Conservation (phyloP, 1,140 invertebrate genomes). For the Drosophila mauritiana region DNA sequence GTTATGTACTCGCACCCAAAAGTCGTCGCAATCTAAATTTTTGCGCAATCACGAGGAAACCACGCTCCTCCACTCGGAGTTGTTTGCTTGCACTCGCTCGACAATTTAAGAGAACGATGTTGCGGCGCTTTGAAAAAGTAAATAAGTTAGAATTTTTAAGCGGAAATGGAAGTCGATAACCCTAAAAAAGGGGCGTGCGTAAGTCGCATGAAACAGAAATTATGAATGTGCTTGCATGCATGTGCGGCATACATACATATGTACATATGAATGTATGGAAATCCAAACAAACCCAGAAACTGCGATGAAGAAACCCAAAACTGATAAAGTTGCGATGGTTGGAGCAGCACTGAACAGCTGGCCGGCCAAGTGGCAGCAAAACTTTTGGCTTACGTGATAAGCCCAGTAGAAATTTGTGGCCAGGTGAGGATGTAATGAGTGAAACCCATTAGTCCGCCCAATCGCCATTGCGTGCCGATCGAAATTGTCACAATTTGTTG, state of each 20-base stretch:
- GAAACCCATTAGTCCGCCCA: conserved; percentile 18
- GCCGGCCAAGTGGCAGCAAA: conserved; percentile 13
- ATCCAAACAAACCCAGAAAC: conserved; percentile 18
- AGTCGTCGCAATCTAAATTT: conserved; percentile 1
- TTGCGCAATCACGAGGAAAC: conserved; percentile 18
- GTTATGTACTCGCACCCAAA: conserved; percentile 29
- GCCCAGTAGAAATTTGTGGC: conserved; percentile 6
- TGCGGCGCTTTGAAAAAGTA: background rate
- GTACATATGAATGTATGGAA: background rate
- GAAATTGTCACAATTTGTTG: conserved; percentile 46
- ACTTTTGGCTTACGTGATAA: conserved; percentile 33
- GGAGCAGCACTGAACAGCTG: conserved; percentile 11
- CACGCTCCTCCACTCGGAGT: conserved; percentile 18
- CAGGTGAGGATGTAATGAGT: conserved; percentile 31
- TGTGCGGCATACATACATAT: background rate
- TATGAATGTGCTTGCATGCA: conserved; percentile 2
- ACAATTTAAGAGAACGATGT: background rate
- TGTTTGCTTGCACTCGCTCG: conserved; percentile 31
- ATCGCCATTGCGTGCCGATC: conserved; percentile 26
- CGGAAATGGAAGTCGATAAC: background rate
- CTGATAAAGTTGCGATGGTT: conserved; percentile 50
- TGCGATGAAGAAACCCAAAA: conserved; percentile 3
- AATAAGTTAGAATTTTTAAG: conserved; percentile 8
- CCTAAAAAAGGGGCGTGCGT: background rate
- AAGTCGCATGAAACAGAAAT: background rate